These are phyloP conservation scores for Gymnarchus niloticus DNA, from an alignment of 2,113 vertebrate species.

Conservation along the genomic window DNA sequence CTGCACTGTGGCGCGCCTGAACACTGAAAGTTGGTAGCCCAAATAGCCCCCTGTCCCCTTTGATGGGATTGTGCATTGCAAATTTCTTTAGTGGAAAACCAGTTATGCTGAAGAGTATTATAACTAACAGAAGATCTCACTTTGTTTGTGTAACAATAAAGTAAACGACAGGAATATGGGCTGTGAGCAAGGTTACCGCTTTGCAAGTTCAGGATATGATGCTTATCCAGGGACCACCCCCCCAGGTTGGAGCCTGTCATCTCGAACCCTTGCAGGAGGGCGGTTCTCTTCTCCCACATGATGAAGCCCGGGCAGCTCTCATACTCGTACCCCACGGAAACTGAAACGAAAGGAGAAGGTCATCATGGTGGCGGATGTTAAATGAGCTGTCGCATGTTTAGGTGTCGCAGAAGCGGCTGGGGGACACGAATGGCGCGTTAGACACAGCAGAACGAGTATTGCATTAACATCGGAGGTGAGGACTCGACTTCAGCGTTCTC, in stretches of 20 bases:
- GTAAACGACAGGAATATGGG: neutral
- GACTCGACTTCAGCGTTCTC: no score
- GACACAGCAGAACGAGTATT: neutral
- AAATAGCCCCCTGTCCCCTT: neutral
- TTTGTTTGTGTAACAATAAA: neutral
- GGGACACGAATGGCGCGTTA: neutral
- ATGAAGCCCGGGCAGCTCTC: conserved; percentile 84
- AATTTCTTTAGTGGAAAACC: neutral
- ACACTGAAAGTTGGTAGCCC: no score
- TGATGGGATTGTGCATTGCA: neutral
- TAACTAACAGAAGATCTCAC: neutral
- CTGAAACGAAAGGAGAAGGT: conserved; percentile 55
- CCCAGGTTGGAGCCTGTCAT: conserved; percentile 91
- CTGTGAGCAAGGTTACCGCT: conserved; percentile 71
- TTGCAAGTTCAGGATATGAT: conserved; percentile 88
- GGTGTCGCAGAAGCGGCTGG: neutral
- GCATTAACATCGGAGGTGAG: neutral
- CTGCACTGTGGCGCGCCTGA: no score
- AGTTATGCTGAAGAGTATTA: neutral
- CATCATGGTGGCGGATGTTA: neutral
- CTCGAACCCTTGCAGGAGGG: conserved; percentile 87
- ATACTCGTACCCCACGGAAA: conserved; percentile 93
- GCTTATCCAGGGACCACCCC: conserved; percentile 94
- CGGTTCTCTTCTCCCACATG: conserved; percentile 91
- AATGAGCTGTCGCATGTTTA: neutral